phyloP scores from a whole-genome alignment of 2,888 invertebrate genomes.

The Kryphioiulus occultus region DNA sequence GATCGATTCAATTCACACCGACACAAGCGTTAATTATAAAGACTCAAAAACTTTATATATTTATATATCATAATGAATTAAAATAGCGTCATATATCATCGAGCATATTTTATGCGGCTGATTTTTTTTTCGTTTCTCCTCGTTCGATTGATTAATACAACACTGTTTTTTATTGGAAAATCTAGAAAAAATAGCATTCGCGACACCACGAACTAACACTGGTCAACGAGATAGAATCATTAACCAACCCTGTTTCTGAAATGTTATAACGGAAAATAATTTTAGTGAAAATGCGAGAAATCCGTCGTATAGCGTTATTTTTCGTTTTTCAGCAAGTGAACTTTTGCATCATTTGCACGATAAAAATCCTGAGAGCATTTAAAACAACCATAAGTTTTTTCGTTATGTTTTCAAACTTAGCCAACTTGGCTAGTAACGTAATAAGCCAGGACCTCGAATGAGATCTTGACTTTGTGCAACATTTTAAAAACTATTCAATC shows the following conservation, averaged over 20 bases:
- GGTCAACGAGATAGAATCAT: slow-evolving; percentile 33
- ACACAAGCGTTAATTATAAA: slow-evolving; percentile 45
- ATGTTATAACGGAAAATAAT: not conserved
- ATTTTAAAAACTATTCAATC: not conserved
- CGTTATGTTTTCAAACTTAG: not conserved
- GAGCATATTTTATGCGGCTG: not conserved
- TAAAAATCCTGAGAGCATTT: not conserved
- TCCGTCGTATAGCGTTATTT: slow-evolving; percentile 21
- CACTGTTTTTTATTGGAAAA: slow-evolving; percentile 31
- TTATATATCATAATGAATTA: slow-evolving; percentile 42
- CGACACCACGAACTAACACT: slow-evolving; percentile 23
- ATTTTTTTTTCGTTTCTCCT: not conserved
- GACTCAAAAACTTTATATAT: slow-evolving; percentile 22
- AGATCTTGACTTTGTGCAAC: not conserved
- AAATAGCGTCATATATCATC: slow-evolving; percentile 20
- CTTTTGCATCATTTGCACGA: not conserved
- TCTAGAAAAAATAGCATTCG: slow-evolving; percentile 41
- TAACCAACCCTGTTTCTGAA: slow-evolving; percentile 35
- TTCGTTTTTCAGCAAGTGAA: not conserved
- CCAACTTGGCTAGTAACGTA: not conserved
- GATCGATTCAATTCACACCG: slow-evolving; percentile 43
- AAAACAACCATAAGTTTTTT: not conserved
- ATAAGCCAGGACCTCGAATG: not conserved
- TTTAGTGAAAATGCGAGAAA: not conserved
- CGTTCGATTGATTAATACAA: not conserved